Base-by-base conservation (phyloP, 2,888 invertebrate species). In the Calliphora vomitoria region DNA sequence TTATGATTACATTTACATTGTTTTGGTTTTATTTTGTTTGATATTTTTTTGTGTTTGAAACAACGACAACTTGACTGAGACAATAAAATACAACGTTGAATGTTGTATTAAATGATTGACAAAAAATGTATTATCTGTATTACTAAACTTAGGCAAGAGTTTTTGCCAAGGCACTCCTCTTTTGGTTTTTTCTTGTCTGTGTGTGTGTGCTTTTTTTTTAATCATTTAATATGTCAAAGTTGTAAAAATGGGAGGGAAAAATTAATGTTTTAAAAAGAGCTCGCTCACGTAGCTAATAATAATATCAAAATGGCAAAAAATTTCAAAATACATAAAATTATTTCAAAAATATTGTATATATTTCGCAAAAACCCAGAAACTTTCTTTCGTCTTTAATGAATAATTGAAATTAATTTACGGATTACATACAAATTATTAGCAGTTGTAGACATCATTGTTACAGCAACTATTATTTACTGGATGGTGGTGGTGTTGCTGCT, bases 101-200 rank as follows among this genome's bases (percentile, higher is more conserved):
- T 72, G 53, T 81, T 64, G 69, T 62, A 71, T 41, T 55, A 66
- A 79, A 58, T 84, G 87, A 84, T 87, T 75, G 84, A 83, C 78
- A 82, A 85, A 69, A 80, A 80, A 62, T 31, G 18, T 20, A 64
- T 76, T 72, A 78, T 81, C 60, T 50, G 47, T 82, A 38, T 80
- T 47, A 72, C 86, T 72, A 86, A 71, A 80, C 71, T 83, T 83
- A 83, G 76, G 64, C 81, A 71, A 83, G 66, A 71, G 58, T 83
- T 82, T 75, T 85, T 71, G 64, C 41, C 72, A 81, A 81, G 87
- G 81, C 87, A 84, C 84, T 87, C 87, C 84, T 84, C 71, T 75
- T 71, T 80, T 69, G 20, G 6, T 64, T 53, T 31, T 15, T 62
- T n/a, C n/a, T n/a, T n/a, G n/a, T n/a, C n/a, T n/a, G n/a, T n/a